Evolutionary conservation across 2,113 vertebrate species (phyloP).

Genomic region (Alouatta palliata): DNA sequence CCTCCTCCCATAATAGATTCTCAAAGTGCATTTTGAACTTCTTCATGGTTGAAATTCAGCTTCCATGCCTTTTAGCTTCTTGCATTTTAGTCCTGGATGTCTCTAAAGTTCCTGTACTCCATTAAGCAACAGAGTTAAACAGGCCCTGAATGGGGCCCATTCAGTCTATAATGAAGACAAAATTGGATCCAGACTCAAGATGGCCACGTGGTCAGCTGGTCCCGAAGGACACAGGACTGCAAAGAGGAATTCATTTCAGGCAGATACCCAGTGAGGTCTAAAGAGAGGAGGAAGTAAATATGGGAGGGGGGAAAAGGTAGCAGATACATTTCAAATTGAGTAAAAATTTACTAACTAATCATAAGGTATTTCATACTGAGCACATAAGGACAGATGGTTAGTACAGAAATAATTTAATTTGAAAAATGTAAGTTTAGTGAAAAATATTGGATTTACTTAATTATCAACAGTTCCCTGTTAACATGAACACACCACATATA

Average conservation of each 20-base stretch:
- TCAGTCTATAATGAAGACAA: neutral
- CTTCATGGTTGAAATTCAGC: neutral
- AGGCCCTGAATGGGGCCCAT: neutral
- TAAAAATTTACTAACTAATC: constrained; percentile 28
- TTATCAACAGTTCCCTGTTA: constrained; percentile 44
- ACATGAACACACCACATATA: neutral
- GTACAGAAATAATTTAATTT: constrained; percentile 30
- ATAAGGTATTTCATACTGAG: constrained; percentile 6
- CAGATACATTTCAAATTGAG: constrained; percentile 15
- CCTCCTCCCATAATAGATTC: neutral
- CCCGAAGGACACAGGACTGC: neutral
- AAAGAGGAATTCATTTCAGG: neutral
- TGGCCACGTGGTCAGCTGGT: neutral
- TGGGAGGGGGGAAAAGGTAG: neutral
- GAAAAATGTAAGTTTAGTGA: constrained; percentile 55
- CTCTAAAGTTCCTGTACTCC: neutral
- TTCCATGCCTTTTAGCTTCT: neutral
- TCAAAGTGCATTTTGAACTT: neutral
- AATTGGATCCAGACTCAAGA: neutral
- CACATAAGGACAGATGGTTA: constrained; percentile 22
- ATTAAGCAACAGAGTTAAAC: neutral
- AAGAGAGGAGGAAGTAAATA: neutral
- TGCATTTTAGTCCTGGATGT: neutral
- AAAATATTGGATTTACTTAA: constrained; percentile 49
- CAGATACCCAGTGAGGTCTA: neutral